Conservation (phyloP, 2,888 invertebrate species). For the Drosophila subsilvestris region DNA sequence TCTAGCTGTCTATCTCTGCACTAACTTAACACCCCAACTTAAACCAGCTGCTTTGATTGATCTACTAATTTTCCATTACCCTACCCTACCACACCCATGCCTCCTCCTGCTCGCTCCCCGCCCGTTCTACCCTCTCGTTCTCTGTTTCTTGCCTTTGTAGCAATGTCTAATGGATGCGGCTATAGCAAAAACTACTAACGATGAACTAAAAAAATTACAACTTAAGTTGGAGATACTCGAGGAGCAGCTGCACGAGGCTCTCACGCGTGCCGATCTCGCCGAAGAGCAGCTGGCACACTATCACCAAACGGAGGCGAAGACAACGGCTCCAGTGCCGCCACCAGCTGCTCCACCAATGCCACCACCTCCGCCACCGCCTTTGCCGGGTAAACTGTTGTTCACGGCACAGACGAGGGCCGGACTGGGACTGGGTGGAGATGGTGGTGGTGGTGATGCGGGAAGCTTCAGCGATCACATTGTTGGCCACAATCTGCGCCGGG, state of each 20-base stretch:
- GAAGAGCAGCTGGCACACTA: conserved; percentile 84
- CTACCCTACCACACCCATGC: conserved; percentile 22
- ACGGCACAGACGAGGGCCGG: neutral
- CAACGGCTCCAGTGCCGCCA: conserved; percentile 61
- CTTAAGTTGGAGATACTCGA: conserved; percentile 86
- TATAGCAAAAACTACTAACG: conserved; percentile 85
- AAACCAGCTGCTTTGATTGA: conserved; percentile 55
- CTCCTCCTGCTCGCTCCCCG: conserved; percentile 28
- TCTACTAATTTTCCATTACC: conserved; percentile 80
- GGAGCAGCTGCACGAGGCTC: conserved; percentile 85
- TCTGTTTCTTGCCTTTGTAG: conserved; percentile 77
- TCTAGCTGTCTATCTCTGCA: conserved; percentile 27
- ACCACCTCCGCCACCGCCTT: conserved; percentile 82
- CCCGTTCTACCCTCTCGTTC: conserved; percentile 38
- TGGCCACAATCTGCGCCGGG: conserved; percentile 71
- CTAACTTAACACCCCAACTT: conserved; percentile 49
- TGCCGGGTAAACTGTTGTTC: conserved; percentile 79
- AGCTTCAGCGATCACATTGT: conserved; percentile 74
- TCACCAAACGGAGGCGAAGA: conserved; percentile 57
- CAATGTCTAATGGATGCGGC: conserved; percentile 86
- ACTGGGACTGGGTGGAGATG: conserved; percentile 20
- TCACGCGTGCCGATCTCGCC: conserved; percentile 85
- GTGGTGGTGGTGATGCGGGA: conserved; percentile 35
- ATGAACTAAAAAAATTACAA: conserved; percentile 86
- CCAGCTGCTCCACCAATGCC: conserved; percentile 81